These are phyloP conservation scores for Iguana delicatissima DNA, from an alignment of 2,797 vertebrate species.

Conservation along the genomic window DNA sequence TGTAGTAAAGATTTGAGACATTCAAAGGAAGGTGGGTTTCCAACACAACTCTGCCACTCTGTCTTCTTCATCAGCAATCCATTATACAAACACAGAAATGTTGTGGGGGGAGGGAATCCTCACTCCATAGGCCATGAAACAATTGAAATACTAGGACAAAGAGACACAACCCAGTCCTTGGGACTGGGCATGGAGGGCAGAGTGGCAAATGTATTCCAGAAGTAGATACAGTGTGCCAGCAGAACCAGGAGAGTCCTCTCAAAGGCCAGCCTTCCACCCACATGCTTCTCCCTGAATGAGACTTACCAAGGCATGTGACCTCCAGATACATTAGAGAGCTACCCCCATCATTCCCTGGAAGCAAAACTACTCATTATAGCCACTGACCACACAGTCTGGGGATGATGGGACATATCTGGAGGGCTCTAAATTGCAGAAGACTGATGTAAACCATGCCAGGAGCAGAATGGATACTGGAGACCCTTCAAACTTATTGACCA, in stretches of 20 bases:
- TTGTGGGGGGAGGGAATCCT: background rate
- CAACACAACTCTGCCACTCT: background rate
- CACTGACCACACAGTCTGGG: background rate
- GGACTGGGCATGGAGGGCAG: background rate
- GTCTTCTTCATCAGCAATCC: background rate
- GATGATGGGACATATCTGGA: background rate
- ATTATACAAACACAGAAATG: background rate
- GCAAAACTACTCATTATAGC: background rate
- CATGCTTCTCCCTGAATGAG: background rate
- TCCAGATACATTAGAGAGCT: background rate
- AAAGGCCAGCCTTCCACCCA: background rate
- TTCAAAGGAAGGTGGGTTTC: background rate
- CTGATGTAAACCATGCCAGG: background rate
- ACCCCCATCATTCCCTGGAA: background rate
- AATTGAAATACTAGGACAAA: background rate
- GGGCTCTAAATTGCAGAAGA: background rate
- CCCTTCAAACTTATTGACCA: background rate
- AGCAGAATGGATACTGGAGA: background rate
- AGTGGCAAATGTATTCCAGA: background rate
- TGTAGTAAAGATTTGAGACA: background rate
- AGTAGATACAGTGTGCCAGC: background rate
- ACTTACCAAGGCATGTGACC: background rate
- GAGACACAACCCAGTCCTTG: background rate
- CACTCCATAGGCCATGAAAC: background rate
- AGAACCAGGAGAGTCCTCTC: background rate